Evolutionary conservation across 2,113 vertebrate genomes (phyloP).

Genomic region (Sceloporus tristichus): DNA sequence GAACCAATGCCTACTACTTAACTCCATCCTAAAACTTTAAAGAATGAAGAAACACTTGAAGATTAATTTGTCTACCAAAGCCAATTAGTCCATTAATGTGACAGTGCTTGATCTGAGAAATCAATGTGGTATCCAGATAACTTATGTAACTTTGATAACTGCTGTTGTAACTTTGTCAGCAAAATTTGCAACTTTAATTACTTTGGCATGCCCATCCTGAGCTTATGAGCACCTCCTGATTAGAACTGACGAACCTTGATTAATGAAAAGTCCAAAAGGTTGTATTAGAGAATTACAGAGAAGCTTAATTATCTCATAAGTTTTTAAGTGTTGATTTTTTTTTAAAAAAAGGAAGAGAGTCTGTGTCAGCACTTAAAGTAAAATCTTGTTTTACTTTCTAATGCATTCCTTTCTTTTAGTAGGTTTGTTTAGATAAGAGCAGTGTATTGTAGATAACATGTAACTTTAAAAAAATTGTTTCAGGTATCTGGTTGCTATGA

Average conservation of each 20-base stretch:
- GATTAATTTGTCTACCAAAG: conserved; percentile 54
- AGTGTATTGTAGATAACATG: conserved; percentile 30
- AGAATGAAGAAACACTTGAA: conserved; percentile 52
- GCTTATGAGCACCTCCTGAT: conserved; percentile 51
- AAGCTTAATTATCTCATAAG: conserved; percentile 62
- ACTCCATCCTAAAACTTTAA: conserved; percentile 52
- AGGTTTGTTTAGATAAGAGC: conserved; percentile 49
- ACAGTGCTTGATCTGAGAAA: conserved; percentile 36
- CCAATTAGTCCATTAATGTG: conserved; percentile 40
- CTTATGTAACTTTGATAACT: conserved; percentile 53
- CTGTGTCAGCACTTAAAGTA: conserved; percentile 55
- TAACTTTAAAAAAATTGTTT: conserved; percentile 18
- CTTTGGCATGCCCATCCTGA: conserved; percentile 37
- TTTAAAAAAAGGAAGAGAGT: neutral
- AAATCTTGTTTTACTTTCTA: conserved; percentile 47
- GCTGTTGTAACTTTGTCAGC: conserved; percentile 61
- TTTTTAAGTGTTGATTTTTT: conserved; percentile 20
- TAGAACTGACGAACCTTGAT: conserved; percentile 64
- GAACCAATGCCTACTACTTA: conserved; percentile 11
- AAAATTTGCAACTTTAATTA: conserved; percentile 68
- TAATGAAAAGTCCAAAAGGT: conserved; percentile 71
- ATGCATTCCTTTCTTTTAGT: conserved; percentile 22
- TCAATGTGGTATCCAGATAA: conserved; percentile 32
- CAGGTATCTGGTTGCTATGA: neutral
- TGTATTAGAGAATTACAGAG: conserved; percentile 61